Evolutionary conservation across 2,888 invertebrate species (phyloP), one percentile per base, ranked within the genome.

Genomic region (Adineta ricciae): DNA sequence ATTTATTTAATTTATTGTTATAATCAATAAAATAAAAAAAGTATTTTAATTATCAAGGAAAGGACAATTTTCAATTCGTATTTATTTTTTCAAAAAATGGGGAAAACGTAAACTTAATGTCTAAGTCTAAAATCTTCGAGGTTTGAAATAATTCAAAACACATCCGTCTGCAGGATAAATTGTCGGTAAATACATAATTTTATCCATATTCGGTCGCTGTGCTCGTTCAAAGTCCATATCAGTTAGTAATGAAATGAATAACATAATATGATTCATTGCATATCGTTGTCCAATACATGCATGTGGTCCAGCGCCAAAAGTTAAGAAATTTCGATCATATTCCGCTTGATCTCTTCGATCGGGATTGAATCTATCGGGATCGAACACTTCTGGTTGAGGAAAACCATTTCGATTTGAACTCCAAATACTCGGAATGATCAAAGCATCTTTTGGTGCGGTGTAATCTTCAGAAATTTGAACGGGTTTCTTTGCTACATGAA

Each of bases 101-200:
- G n/a, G n/a, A n/a, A n/a, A n/a, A n/a, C n/a, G n/a, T n/a, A n/a
- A n/a, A n/a, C n/a, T n/a, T n/a, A n/a, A n/a, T n/a, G n/a, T n/a
- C n/a, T n/a, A n/a, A n/a, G n/a, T n/a, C n/a, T n/a, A n/a, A n/a
- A n/a, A n/a, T n/a, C n/a, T 46, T 46, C 19, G 32, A 64, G 64
- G 32, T 64, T 64, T 32, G 19, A 64, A 16, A 32, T 64, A 64
- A 19, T 16, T 64, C 4, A 78, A n/a, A 3, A 24, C 19, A 41
- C 78, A 78, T 9, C 78, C 78, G 41, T 78, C 78, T 5, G 78
- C 78, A 11, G 78, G 78, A 41, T 78, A 78, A 78, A 78, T 78
- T 11, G 78, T 78, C n/a, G 78, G 78, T 78, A 78, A 78, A 78
- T 78, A 78, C 8, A 78, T 78, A n/a, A 78, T 78, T 78, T 78